A percentile compares a stretch with the other conserved stretches of the same genome.
Evolutionary conservation across 2,113 vertebrate genomes (phyloP).

Genomic region (Malurus cyaneus): DNA sequence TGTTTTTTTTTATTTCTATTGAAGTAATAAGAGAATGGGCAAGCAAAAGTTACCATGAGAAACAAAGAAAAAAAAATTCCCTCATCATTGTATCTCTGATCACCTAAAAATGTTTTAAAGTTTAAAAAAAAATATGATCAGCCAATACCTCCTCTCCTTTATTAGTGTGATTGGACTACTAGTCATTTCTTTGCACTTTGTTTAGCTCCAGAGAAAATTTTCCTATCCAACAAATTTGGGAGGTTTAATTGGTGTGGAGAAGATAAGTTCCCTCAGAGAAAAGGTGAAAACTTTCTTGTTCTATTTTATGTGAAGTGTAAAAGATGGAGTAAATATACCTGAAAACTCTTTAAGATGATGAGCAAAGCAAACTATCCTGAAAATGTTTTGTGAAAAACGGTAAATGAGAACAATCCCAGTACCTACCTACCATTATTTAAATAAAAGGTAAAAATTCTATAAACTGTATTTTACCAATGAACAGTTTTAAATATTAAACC

Average conservation of each 20-base stretch:
- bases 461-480: neutral
- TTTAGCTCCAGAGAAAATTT: neutral
- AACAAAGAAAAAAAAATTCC: neutral
- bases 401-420: neutral
- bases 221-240: neutral
- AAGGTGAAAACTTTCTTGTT: neutral
- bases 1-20: neutral
- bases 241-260: neutral
- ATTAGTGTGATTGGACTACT: neutral
- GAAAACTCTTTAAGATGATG: neutral
- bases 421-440: neutral
- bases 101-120: neutral
- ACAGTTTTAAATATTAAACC: neutral
- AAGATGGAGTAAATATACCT: neutral
- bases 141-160: neutral
- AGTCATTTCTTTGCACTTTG: neutral
- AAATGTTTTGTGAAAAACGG: neutral
- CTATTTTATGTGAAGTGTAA: neutral
- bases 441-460: neutral
- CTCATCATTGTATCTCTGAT: neutral
- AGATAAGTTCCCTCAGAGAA: neutral
- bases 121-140: rapidly evolving
- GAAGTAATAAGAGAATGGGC: neutral
- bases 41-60: neutral
- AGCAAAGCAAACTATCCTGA: neutral